Percentiles rank a stretch among this genome's conserved stretches.
Conservation (phyloP, 2,113 vertebrate species). For the Ammospiza nelsoni region DNA sequence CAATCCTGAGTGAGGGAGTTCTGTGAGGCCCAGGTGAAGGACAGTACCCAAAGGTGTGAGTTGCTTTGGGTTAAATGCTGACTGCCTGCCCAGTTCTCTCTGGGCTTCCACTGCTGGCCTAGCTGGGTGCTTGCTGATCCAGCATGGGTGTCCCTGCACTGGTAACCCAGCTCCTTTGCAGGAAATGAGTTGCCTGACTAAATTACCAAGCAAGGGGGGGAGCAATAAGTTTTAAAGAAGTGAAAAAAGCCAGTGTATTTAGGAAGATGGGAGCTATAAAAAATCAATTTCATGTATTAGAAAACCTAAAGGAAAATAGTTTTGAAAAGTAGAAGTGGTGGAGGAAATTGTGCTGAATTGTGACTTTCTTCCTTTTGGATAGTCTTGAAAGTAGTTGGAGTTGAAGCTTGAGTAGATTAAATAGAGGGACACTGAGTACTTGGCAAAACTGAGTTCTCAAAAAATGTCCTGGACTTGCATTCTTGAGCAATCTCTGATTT, state of each 20-base stretch:
- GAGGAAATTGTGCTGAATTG: neutral
- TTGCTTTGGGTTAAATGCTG: neutral
- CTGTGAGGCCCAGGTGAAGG: neutral
- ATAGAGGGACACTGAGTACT: neutral
- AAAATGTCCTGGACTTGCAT: neutral
- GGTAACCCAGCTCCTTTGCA: neutral
- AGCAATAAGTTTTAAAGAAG: neutral
- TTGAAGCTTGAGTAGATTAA: neutral
- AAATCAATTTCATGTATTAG: neutral
- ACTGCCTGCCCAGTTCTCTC: neutral
- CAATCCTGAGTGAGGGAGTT: neutral
- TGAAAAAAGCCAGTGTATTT: neutral
- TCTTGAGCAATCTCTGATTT: neutral
- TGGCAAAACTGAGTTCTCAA: neutral
- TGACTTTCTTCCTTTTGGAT: slow-evolving; percentile 1
- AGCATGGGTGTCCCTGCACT: neutral
- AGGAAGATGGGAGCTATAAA: neutral
- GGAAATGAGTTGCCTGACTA: neutral
- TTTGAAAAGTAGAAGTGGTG: neutral
- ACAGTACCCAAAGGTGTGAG: neutral
- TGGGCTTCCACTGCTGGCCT: neutral
- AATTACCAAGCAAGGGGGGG: neutral
- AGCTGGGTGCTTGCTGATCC: neutral
- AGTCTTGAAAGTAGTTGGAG: neutral
- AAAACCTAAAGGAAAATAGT: neutral